Conservation (phyloP, 2,113 vertebrate species). For the Vicugna pacos region DNA sequence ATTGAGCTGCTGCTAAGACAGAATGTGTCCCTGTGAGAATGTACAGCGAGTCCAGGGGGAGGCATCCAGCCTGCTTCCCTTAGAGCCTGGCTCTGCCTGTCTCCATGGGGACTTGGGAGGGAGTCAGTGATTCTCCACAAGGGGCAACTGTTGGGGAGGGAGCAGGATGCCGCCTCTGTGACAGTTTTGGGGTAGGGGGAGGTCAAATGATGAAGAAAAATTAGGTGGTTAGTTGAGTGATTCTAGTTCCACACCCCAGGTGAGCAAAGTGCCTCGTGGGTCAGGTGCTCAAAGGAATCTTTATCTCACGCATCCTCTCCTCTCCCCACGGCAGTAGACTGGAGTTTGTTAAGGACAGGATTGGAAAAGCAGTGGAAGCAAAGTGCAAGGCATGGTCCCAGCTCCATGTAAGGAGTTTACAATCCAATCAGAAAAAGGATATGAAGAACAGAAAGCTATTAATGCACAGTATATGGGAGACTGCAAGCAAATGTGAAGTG, state of each 20-base stretch:
- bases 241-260: neutral
- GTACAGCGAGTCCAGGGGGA: conserved; percentile 64
- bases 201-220: neutral
- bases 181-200: neutral
- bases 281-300: neutral
- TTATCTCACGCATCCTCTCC: neutral
- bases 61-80: conserved; percentile 52
- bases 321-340: neutral
- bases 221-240: neutral
- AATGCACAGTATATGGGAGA: neutral
- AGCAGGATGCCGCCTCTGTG: neutral
- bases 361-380: neutral
- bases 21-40: conserved; percentile 75
- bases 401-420: conserved; percentile 15
- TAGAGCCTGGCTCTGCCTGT: conserved; percentile 60
- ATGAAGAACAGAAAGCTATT: neutral
- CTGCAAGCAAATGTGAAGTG: neutral
- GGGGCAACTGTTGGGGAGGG: neutral
- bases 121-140: neutral
- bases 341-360: neutral
- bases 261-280: neutral
- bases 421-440: neutral
- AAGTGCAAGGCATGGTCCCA: neutral
- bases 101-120: conserved; percentile 77
- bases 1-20: conserved; percentile 73